Percentiles rank a stretch among this genome's conserved stretches.
phyloP scores from a whole-genome alignment of 2,797 vertebrate genomes.

The Numenius phaeopus region DNA sequence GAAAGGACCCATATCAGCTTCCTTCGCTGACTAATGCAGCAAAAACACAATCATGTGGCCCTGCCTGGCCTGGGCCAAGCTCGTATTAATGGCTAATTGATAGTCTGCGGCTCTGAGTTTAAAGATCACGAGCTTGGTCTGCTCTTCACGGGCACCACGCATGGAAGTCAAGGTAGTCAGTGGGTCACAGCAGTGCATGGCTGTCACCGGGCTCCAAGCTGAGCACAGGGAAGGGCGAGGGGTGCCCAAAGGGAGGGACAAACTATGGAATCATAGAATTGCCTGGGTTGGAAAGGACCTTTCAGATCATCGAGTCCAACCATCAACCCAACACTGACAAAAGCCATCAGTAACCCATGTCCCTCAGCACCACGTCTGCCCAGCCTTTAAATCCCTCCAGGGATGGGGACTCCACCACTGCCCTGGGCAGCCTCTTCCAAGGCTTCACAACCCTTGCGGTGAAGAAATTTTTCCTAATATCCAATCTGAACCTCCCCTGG shows the following conservation, averaged over 20 bases:
- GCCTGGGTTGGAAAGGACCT: too few species aligned
- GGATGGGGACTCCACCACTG: too few species aligned
- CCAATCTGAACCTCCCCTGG: too few species aligned
- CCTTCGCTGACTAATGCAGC: background rate
- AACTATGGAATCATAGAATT: background rate
- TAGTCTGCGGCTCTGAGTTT: background rate
- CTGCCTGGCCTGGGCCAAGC: background rate
- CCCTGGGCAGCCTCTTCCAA: too few species aligned
- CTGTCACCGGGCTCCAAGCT: background rate
- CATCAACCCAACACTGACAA: too few species aligned
- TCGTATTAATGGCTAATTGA: background rate
- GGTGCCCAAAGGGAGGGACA: background rate
- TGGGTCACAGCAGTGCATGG: rapidly evolving
- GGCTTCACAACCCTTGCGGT: too few species aligned
- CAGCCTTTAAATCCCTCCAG: too few species aligned
- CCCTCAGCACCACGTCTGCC: too few species aligned
- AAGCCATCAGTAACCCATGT: too few species aligned
- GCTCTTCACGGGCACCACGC: rapidly evolving
- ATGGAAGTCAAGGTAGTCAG: background rate
- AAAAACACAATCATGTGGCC: background rate
- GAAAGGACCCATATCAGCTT: background rate
- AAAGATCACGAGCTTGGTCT: background rate
- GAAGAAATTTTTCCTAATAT: too few species aligned
- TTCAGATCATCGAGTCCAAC: too few species aligned
- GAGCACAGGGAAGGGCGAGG: rapidly evolving